phyloP scores from a whole-genome alignment of 2,888 invertebrate genomes.

The Acrocyrtus sp. region DNA sequence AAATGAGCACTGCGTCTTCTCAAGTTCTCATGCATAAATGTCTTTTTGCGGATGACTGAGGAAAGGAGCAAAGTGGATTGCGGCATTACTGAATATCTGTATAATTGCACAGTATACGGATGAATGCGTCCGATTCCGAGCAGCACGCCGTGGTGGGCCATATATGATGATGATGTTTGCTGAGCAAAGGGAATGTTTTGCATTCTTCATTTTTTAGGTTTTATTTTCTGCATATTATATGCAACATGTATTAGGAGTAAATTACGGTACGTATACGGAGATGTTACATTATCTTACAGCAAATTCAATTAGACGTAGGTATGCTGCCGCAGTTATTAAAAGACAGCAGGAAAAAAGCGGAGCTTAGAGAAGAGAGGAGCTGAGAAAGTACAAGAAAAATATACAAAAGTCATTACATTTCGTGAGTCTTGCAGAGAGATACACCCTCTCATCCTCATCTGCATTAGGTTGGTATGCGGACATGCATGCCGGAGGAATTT shows the following conservation, averaged over 20 bases:
- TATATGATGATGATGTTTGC: not conserved
- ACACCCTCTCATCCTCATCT: not conserved
- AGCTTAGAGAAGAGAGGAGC: not conserved
- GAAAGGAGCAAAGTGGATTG: not conserved
- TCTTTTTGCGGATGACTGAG: not conserved
- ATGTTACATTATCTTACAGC: not conserved
- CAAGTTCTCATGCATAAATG: not conserved
- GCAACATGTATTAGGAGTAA: not conserved
- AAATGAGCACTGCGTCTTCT: conserved; percentile 26
- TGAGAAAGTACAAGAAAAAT: not conserved
- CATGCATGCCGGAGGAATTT: conserved; percentile 15
- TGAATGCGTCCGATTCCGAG: not conserved
- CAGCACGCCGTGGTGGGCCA: not conserved
- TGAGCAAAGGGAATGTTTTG: not conserved
- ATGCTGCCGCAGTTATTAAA: not conserved
- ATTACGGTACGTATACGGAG: not conserved
- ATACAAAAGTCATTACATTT: not conserved
- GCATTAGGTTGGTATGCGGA: conserved; percentile 4
- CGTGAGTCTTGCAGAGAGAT: not conserved
- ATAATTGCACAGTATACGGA: not conserved
- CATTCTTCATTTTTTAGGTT: conserved; percentile 9
- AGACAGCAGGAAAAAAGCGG: too few relatives aligned
- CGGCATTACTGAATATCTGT: not conserved
- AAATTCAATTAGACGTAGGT: not conserved
- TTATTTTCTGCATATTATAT: not conserved